Base-by-base conservation (phyloP, 2,797 vertebrate genomes). In the Morus bassanus region DNA sequence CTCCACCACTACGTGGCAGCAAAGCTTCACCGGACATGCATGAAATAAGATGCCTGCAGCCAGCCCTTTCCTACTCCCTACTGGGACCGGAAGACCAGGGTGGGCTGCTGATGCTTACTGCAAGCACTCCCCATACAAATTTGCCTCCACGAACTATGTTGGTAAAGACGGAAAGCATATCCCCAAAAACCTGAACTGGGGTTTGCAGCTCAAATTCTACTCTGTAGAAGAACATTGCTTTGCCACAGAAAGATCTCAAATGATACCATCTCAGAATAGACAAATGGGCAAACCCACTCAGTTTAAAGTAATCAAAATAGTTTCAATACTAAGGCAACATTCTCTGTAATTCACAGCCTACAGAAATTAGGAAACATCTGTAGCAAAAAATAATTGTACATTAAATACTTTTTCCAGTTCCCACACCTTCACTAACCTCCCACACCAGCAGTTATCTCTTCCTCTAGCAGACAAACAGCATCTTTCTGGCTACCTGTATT, bases 1-100 rank as follows among this genome's bases (percentile, higher is more conserved):
- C 70, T 53, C 72, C 60, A 91, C 93, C 95, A 96, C 95, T 95
- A 89, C 10, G 96, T 92, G 96, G 96, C 96, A 97, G 96, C 88
- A 97, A 85, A 94, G 67, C 68, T 37, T 95, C 88, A 48, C 75
- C 43, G 57, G 61, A 96, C 43, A n/a, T 2, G 2, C 24, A 41
- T 15, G 21, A 39, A 76, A 16, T 2, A 7, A 69, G 76, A 15
- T 7, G 59, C 41, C 16, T 30, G 78, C 39, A 92, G 77, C 41
- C 77, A 74, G 72, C 28, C 48, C 64, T 24, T 35, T 43, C 46
- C 30, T 35, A 12, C 65, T 54, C 21, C 23, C 61, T 30, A 35
- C 16, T 39, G 74, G 51, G 37, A 76, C 39, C 24, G 69, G 54
- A 94, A 67, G 73, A 35, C 23, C 46, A 24, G 2, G 28, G 22